Evolutionary conservation across 1,140 invertebrate genomes (phyloP), one percentile per base, ranked within the genome.

Genomic region (Drosophila funebris): DNA sequence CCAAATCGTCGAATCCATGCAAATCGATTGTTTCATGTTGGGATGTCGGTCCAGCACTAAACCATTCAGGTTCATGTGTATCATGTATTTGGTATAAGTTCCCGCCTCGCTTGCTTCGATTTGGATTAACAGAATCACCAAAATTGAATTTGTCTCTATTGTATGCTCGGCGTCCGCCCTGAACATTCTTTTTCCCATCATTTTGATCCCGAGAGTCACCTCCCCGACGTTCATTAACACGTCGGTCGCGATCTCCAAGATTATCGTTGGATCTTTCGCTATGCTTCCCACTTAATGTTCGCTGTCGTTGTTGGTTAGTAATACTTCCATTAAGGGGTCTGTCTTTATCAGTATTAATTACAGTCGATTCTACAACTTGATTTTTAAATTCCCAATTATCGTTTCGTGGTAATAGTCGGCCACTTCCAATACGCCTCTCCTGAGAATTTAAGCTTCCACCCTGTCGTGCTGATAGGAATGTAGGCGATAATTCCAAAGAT

Each of bases 11-110:
- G 93, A 98, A 99, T 4, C 97, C 97, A 58, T 95, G 94, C 50
- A 98, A 92, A 91, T 98, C 97, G 64, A 99, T 98, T n/a, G 96
- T 97, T 75, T 98, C 97, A 73, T 95, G 94, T 83, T 98, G 96
- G 46, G 97, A 98, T 52, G 96, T 96, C 27, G 97, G 97, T 31
- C 97, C 97, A 50, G 94, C 96, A 87, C 95, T 96, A 89, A 97
- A 97, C 95, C 95, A 96, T 76, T 95, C 95, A 0, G 95, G 95
- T 76, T 95, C 94, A 24, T 92, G 92, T 5, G 93, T 91, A 53
- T 92, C 93, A 43, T 92, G 92, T 9, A 91, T 92, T 41, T 93
- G 92, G 46, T 93, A 92, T 43, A 93, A 92, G 37, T 92, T 92
- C 6, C 76, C 76, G 22, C 90, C 76, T 20, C 90, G 93, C 31